Percentiles rank a stretch among this genome's conserved stretches.
Evolutionary conservation across 1,140 invertebrate species (phyloP).

Genomic region (Brachionus koreanus): DNA sequence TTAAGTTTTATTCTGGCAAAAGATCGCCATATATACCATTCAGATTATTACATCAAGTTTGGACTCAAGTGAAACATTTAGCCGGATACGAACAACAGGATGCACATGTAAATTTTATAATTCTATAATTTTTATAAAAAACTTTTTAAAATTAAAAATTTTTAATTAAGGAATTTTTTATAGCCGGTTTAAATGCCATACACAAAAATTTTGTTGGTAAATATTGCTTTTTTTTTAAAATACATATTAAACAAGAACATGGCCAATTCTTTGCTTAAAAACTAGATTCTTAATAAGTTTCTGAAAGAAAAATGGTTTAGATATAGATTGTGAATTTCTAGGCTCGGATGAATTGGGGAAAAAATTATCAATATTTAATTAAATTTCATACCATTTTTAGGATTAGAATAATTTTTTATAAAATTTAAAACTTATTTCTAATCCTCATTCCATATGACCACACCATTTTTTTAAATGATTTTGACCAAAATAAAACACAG

Average conservation of each 20-base stretch:
- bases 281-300: too few relatives aligned
- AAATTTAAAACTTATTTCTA: too few relatives aligned
- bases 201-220: conserved; percentile 24
- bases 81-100: conserved; percentile 96
- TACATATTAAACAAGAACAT: neutral
- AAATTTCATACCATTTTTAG: too few relatives aligned
- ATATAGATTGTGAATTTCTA: too few relatives aligned
- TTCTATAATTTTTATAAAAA: conserved; percentile 75
- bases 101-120: conserved; percentile 97
- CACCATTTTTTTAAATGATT: too few relatives aligned
- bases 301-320: too few relatives aligned
- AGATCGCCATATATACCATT: conserved; percentile 80
- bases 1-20: conserved; percentile 83
- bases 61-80: conserved; percentile 89
- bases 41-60: conserved; percentile 83
- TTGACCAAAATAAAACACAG: too few relatives aligned
- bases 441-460: too few relatives aligned
- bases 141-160: neutral
- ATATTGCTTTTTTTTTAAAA: neutral
- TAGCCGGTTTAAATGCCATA: conserved; percentile 16
- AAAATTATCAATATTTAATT: too few relatives aligned
- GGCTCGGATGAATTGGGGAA: too few relatives aligned
- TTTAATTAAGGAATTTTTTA: conserved; percentile 39
- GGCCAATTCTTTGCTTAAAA: too few relatives aligned
- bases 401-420: too few relatives aligned